Evolutionary conservation across 2,113 vertebrate species (phyloP), one percentile per base, ranked within the genome.

Genomic region (Alligator mississippiensis): DNA sequence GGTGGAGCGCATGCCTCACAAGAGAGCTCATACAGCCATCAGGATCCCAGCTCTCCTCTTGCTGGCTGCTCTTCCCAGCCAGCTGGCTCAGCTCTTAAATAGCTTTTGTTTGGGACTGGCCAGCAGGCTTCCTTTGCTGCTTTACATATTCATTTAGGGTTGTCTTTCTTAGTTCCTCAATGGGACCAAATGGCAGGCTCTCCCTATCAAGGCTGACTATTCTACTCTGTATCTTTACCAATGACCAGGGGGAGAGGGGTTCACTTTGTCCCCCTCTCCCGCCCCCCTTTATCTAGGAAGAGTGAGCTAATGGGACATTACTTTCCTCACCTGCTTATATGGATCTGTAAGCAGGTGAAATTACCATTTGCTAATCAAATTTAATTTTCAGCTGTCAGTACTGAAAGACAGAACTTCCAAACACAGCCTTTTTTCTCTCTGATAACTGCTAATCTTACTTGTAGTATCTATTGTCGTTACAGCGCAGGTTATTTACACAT

Each of bases 131-230:
- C 17, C 17, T 30, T 60, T 22, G 6, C 55, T 88, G 81, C 79
- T 80, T 84, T 15, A 38, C 1, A 1, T 5, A 5, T 2, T 0
- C 1, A 2, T 55, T 88, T 22, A 16, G 55, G 27, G 74, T 55
- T 15, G 54, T 5, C 62, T 84, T 2, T 1, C 57, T 85, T 4
- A 0, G 4, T 63, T 74, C 22, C 77, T 85, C 11, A 17, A n/a
- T 2, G 0, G 82, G n/a, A 57, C 85, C 70, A 74, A 74, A 47
- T 74, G 68, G 34, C 21, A 24, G 22, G 19, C 30, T 72, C 10
- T 72, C n/a, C 76, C 83, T 68, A 22, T 4, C 13, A 27, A 77
- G 68, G 30, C 54, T 80, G 1, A 1, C 47, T 0, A 1, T 28
- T 55, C 54, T 8, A 18, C 60, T 80, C 1, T 0, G 27, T 68